Evolutionary conservation across 2,113 vertebrate species (phyloP).

Genomic region (Poeciliopsis prolifica): DNA sequence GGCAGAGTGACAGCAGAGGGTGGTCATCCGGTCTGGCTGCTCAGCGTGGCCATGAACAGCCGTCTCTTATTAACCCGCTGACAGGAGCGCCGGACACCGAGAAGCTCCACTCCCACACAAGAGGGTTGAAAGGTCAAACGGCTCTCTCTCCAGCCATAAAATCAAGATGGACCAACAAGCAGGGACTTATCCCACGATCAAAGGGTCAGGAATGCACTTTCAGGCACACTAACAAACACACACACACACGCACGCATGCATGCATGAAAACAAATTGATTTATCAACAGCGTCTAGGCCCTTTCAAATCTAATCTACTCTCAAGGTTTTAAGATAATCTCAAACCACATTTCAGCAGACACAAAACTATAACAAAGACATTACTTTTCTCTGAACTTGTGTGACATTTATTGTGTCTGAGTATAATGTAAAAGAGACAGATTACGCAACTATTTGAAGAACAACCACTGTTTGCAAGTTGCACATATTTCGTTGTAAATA

Average conservation of each 20-base stretch:
- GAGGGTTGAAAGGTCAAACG: conserved; percentile 92
- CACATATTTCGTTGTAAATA: not conserved
- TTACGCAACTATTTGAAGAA: not conserved
- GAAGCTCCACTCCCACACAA: conserved; percentile 83
- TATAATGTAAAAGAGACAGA: not conserved
- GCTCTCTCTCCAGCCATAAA: conserved; percentile 86
- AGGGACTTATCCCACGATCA: conserved; percentile 81
- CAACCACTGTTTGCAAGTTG: not conserved
- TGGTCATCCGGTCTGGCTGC: conserved; percentile 81
- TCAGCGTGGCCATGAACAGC: conserved; percentile 89
- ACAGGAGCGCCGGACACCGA: conserved; percentile 80
- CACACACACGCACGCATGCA: not conserved
- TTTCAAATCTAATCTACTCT: conserved; percentile 46
- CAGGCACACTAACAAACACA: conserved; percentile 22
- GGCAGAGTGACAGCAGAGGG: conserved; percentile 62
- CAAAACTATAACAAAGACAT: conserved; percentile 34
- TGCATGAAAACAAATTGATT: conserved; percentile 69
- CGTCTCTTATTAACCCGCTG: conserved; percentile 92
- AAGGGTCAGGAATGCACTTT: conserved; percentile 68
- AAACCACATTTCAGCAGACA: conserved; percentile 25
- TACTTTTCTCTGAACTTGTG: not conserved
- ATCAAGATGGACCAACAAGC: conserved; percentile 89
- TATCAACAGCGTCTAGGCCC: conserved; percentile 66
- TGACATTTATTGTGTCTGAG: conserved; percentile 18
- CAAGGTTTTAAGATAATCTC: conserved; percentile 29